phyloP scores from a whole-genome alignment of 2,113 vertebrate species.

The Eupsittula cactorum region DNA sequence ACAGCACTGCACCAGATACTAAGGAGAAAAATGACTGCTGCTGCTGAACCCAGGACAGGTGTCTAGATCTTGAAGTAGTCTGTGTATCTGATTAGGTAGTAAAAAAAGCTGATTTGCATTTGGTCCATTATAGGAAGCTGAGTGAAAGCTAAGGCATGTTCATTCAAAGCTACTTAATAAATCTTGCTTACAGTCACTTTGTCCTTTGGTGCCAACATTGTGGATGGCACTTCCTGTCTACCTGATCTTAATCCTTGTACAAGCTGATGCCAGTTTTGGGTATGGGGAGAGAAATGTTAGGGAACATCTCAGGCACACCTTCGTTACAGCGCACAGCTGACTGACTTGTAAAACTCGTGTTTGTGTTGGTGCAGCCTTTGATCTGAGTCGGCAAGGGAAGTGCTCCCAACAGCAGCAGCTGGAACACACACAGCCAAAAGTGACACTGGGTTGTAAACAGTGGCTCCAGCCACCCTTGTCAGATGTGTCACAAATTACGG shows the following conservation, averaged over 20 bases:
- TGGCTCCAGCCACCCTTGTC: background rate
- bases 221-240: background rate
- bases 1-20: too few relatives aligned
- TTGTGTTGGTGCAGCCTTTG: conserved; percentile 61
- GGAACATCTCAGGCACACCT: background rate
- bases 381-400: conserved; percentile 42
- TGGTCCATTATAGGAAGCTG: background rate
- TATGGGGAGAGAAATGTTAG: background rate
- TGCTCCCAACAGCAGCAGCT: conserved; percentile 43
- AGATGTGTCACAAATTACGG: conserved; percentile 51
- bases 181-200: background rate
- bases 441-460: conserved; percentile 47
- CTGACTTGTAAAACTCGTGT: background rate
- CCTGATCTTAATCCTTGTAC: background rate
- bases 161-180: background rate
- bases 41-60: too few relatives aligned
- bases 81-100: background rate
- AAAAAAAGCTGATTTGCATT: background rate
- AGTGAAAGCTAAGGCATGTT: background rate
- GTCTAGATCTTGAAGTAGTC: background rate
- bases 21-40: too few relatives aligned
- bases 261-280: background rate
- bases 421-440: conserved; percentile 67
- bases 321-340: background rate
- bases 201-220: background rate